Base-by-base conservation (phyloP, 2,113 vertebrate genomes). In the Amia ocellicauda region DNA sequence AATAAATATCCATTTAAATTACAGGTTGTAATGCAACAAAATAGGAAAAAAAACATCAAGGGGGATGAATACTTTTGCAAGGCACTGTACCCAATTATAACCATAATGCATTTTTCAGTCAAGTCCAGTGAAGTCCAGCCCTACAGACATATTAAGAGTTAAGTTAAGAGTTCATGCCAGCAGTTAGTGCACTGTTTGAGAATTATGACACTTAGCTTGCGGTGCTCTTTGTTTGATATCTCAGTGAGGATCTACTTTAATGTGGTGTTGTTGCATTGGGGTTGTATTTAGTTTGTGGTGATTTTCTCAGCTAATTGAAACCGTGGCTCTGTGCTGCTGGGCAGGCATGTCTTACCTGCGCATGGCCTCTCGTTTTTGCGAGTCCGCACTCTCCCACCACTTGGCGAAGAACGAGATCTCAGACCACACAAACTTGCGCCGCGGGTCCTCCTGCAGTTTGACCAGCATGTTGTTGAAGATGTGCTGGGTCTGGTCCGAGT, bases 391-490 rank as follows among this genome's bases (percentile, higher is more conserved):
- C 77, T 97, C 95, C 97, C 97, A 99, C 95, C 97, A 99, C 80
- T 97, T 99, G 75, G 93, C 79, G 3, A 99, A 94, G 81, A 86
- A 99, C 19, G 97, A 98, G 69, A 99, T 93, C 78, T 99, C 97
- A 0, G 95, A 94, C 97, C 94, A 99, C 79, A 99, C 96, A 76
- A 99, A 99, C 74, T 94, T 95, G 54, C 94, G 89, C 43, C 94
- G 92, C 0, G 93, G 84, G 81, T 99, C 95, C 75, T 99, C 95
- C 10, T 93, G 84, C 78, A 99, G 84, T 83, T 99, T 99, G 72
- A 93, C 82, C 69, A 96, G 85, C 93, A 99, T 95, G 89, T 94
- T 96, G 83, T 98, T 98, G 56, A 99, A 87, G 78, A 99, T 98
- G 76, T 99, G 96, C 67, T 98, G 95, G 0, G 96, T 99, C 87